Evolutionary conservation across 1,140 invertebrate species (phyloP).

Genomic region (Whitmania pigra): DNA sequence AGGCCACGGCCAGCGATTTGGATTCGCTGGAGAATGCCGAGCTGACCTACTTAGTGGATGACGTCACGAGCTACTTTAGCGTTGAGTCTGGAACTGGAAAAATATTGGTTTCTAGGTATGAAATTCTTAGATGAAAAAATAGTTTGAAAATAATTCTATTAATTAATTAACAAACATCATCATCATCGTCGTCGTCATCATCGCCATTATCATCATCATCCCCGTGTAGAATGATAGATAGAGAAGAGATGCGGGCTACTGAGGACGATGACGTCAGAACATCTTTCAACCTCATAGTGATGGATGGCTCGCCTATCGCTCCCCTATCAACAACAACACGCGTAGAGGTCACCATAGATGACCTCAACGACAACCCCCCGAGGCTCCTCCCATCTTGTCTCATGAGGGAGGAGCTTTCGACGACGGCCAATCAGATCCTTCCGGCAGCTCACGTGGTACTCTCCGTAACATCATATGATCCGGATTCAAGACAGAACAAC

Average conservation of each 20-base stretch:
- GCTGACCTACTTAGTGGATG: constrained; percentile 4
- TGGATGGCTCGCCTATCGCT: background rate
- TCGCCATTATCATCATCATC: too few relatives aligned
- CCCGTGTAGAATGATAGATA: too few relatives aligned
- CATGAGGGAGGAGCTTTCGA: background rate
- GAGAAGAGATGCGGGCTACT: background rate
- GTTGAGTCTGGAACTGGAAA: background rate
- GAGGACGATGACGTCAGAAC: constrained; percentile 6
- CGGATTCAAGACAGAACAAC: background rate
- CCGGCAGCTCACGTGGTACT: background rate
- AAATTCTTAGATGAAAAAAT: too few relatives aligned
- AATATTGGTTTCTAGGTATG: background rate
- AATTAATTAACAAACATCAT: too few relatives aligned
- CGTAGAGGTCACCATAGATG: background rate
- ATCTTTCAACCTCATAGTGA: background rate
- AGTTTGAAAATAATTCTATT: too few relatives aligned
- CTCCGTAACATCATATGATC: background rate
- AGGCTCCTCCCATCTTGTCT: background rate
- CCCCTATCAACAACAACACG: background rate
- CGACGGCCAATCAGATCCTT: background rate
- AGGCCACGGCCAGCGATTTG: background rate
- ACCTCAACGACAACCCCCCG: constrained; percentile 10
- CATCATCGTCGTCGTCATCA: too few relatives aligned
- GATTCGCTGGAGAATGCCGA: background rate
- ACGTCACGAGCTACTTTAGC: constrained; percentile 2